Percentiles rank a stretch among this genome's conserved stretches.
phyloP scores from a whole-genome alignment of 2,888 invertebrate genomes.

The Drosophila nr. fundita region DNA sequence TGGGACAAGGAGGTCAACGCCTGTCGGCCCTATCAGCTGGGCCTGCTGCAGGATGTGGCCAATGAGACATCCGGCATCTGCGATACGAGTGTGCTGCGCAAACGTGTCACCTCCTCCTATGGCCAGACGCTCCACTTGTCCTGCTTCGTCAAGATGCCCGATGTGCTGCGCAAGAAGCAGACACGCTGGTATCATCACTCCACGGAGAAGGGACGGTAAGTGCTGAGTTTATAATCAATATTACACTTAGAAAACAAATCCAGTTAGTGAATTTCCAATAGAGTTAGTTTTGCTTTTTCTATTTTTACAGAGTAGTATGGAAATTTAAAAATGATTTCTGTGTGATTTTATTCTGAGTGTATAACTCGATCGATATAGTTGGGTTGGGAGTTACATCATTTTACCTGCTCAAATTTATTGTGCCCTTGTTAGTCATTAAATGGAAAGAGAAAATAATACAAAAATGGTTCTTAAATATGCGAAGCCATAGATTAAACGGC shows the following conservation, averaged over 20 bases:
- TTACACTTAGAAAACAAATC: background rate
- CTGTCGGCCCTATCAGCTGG: conserved; percentile 94
- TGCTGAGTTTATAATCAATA: conserved; percentile 16
- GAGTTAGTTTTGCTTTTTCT: background rate
- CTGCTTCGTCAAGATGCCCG: conserved; percentile 95
- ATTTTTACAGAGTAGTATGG: background rate
- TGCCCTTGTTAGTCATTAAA: conserved; percentile 13
- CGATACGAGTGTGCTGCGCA: conserved; percentile 94
- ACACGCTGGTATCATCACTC: conserved; percentile 95
- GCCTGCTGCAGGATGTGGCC: conserved; percentile 94
- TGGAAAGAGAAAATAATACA: background rate
- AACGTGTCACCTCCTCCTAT: conserved; percentile 95
- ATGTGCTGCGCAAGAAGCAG: conserved; percentile 91
- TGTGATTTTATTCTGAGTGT: background rate
- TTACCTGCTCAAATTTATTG: conserved; percentile 11
- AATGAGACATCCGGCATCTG: conserved; percentile 96
- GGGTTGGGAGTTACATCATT: background rate
- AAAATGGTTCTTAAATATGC: conserved; percentile 16
- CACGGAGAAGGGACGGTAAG: conserved; percentile 92
- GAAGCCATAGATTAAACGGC: conserved; percentile 20
- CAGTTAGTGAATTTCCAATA: background rate
- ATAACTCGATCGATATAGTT: background rate
- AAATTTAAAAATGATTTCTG: background rate
- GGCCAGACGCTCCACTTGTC: conserved; percentile 96
- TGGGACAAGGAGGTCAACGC: conserved; percentile 96